Evolutionary conservation across 2,888 invertebrate species (phyloP).

Genomic region (Entomobrya multifasciata): DNA sequence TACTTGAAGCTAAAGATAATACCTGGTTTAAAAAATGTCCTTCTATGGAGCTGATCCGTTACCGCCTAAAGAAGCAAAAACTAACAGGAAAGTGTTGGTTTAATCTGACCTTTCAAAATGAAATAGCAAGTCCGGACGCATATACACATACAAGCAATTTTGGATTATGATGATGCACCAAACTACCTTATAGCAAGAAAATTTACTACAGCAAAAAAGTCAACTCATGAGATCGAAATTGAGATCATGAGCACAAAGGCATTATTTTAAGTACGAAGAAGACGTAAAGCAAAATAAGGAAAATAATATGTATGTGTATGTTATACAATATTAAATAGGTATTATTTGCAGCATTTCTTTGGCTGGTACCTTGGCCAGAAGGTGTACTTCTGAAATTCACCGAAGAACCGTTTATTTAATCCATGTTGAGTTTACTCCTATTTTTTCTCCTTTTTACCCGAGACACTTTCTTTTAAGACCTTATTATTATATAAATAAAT

Average conservation of each 20-base stretch:
- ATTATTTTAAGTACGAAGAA: conserved; percentile 18
- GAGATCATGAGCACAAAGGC: no score
- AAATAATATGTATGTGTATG: neutral
- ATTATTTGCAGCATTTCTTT: neutral
- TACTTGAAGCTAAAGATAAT: conserved; percentile 10
- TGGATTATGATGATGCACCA: no score
- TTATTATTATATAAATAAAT: neutral
- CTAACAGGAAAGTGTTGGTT: neutral
- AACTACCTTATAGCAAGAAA: no score
- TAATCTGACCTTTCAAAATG: conserved; percentile 36
- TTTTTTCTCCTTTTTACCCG: no score
- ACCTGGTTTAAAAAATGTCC: conserved; percentile 13
- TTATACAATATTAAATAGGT: neutral
- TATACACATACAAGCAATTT: no score
- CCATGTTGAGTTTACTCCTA: no score
- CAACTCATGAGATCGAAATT: no score
- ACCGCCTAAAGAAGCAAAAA: neutral
- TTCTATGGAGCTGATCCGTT: neutral
- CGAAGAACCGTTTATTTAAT: conserved; percentile 18
- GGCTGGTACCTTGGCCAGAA: neutral
- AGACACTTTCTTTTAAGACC: no score
- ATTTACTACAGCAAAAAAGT: no score
- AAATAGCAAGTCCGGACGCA: no score
- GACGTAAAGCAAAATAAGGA: neutral
- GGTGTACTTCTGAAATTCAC: neutral